phyloP scores from a whole-genome alignment of 2,888 invertebrate genomes.

The Strigamia crassipes region DNA sequence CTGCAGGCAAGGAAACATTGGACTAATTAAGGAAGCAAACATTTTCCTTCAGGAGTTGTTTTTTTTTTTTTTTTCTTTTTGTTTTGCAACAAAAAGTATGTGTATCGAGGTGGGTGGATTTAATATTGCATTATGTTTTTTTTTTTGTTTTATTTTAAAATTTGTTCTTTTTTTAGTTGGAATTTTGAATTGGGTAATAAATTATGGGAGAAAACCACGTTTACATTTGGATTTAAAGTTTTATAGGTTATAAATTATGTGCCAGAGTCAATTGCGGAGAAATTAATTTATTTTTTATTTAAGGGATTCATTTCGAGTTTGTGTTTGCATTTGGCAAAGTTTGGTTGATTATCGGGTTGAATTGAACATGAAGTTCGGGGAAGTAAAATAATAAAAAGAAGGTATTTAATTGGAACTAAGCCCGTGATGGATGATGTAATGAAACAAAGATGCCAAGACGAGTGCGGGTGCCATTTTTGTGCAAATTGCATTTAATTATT shows the following conservation, averaged over 20 bases:
- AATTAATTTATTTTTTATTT: conserved; percentile 2
- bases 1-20: conserved; percentile 45
- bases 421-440: conserved; percentile 1
- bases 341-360: background rate
- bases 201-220: background rate
- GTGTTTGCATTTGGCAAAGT: background rate
- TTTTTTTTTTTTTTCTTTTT: too few species aligned
- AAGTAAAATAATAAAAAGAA: background rate
- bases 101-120: too few species aligned
- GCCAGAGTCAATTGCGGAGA: background rate
- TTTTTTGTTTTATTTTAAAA: too few species aligned
- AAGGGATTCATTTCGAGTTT: background rate
- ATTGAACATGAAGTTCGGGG: background rate
- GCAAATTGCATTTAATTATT: conserved; percentile 27
- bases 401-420: background rate
- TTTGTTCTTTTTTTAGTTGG: too few species aligned
- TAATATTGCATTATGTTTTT: too few species aligned
- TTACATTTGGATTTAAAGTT: background rate
- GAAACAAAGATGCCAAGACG: conserved; percentile 23
- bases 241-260: background rate
- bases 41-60: conserved; percentile 47
- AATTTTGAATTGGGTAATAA: background rate
- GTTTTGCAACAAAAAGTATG: background rate
- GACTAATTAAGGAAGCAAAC: conserved; percentile 47
- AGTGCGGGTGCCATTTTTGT: background rate